Percentiles rank a stretch among this genome's conserved stretches.
These are phyloP conservation scores for Petrocephalus schoutedeni DNA, from an alignment of 2,797 vertebrate genomes.

Conservation along the genomic window DNA sequence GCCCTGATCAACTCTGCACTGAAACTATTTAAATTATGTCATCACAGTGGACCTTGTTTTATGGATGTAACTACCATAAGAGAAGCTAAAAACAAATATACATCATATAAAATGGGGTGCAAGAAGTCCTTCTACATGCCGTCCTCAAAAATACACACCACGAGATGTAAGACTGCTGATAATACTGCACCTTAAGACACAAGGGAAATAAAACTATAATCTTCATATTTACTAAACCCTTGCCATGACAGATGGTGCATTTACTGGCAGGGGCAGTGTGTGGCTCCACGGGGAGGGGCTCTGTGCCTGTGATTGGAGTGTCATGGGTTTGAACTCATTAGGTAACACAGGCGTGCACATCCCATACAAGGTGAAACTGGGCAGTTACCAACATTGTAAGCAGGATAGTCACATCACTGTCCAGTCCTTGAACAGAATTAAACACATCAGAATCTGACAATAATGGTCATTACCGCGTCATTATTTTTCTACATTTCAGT, in stretches of 20 bases:
- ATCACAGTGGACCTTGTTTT: neutral
- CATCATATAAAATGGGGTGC: neutral
- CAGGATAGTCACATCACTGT: neutral
- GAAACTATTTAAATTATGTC: neutral
- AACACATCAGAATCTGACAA: neutral
- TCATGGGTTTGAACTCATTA: neutral
- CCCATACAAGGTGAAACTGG: neutral
- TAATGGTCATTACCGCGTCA: neutral
- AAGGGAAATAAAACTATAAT: neutral
- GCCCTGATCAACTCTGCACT: neutral
- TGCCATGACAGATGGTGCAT: neutral
- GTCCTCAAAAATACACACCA: neutral
- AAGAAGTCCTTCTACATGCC: neutral
- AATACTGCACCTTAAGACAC: neutral
- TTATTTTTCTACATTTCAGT: neutral
- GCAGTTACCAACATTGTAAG: neutral
- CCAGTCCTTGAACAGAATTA: neutral
- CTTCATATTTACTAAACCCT: neutral
- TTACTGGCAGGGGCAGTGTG: neutral
- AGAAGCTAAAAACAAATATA: neutral
- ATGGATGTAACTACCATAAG: neutral
- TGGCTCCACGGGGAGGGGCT: neutral
- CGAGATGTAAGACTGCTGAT: neutral
- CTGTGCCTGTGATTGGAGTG: neutral
- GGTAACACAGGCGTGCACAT: neutral